Percentiles rank a stretch among this genome's conserved stretches.
Conservation (phyloP, 92 coral and sea anemone species). For the Parazoanthus darwini region DNA sequence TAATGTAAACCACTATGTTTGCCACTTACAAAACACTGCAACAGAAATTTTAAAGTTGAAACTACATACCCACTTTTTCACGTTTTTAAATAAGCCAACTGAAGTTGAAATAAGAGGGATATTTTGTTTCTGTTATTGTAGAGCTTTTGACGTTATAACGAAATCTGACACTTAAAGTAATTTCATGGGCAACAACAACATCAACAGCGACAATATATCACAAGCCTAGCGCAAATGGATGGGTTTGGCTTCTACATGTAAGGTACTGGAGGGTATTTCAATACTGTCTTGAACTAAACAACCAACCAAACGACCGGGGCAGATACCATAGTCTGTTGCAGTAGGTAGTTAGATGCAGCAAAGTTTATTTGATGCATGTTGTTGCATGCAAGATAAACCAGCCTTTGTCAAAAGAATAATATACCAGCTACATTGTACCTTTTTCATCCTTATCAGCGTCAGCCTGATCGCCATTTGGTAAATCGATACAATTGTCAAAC, state of each 20-base stretch:
- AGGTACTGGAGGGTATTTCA: no score
- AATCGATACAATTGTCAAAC: slow-evolving; percentile 87
- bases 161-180: no score
- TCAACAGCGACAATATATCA: not conserved
- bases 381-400: not conserved
- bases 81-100: no score
- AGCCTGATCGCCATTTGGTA: slow-evolving; percentile 97
- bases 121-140: no score
- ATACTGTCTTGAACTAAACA: not conserved
- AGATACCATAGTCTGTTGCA: not conserved
- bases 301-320: not conserved
- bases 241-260: not conserved
- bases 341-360: not conserved
- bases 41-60: no score
- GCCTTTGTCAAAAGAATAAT: not conserved
- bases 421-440: slow-evolving; percentile 49
- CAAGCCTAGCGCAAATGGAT: not conserved
- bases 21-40: no score
- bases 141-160: no score
- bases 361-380: not conserved
- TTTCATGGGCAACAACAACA: no score
- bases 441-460: slow-evolving; percentile 74
- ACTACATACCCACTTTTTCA: no score
- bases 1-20: no score
- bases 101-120: no score